These are phyloP conservation scores for Casuarius casuarius DNA, from an alignment of 2,113 vertebrate species.

Conservation along the genomic window DNA sequence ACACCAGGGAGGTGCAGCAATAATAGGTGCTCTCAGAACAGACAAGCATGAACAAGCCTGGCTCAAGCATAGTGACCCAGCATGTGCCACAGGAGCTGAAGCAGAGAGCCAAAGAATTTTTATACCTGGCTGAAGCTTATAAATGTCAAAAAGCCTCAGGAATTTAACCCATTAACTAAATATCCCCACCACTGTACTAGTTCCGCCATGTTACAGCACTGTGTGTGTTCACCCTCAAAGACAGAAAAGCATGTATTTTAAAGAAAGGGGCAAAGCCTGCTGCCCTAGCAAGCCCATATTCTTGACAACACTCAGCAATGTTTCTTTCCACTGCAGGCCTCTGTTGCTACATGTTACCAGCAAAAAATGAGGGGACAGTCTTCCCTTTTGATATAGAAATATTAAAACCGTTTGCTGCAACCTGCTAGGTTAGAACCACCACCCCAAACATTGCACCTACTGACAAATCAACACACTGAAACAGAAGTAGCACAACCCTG, in stretches of 20 bases:
- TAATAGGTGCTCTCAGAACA: background rate
- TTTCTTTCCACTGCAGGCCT: background rate
- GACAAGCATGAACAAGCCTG: background rate
- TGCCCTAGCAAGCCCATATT: background rate
- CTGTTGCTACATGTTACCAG: background rate
- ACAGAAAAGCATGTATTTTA: background rate
- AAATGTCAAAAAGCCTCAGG: background rate
- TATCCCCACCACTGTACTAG: background rate
- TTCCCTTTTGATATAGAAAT: background rate
- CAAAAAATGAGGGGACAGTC: background rate
- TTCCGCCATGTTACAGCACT: background rate
- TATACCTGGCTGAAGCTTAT: background rate
- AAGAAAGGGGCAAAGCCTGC: background rate
- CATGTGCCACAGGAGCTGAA: background rate
- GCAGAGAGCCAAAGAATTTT: background rate
- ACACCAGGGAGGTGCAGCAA: background rate
- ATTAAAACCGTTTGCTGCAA: background rate
- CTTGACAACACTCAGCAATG: accelerated
- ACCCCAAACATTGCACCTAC: background rate
- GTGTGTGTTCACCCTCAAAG: background rate
- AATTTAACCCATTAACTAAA: background rate
- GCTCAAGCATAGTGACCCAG: background rate
- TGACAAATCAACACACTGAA: background rate
- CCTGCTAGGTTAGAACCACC: background rate
- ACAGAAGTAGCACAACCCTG: background rate